These are phyloP conservation scores for Pseudocheirus occidentalis DNA, from an alignment of 2,797 vertebrate species.

Conservation along the genomic window DNA sequence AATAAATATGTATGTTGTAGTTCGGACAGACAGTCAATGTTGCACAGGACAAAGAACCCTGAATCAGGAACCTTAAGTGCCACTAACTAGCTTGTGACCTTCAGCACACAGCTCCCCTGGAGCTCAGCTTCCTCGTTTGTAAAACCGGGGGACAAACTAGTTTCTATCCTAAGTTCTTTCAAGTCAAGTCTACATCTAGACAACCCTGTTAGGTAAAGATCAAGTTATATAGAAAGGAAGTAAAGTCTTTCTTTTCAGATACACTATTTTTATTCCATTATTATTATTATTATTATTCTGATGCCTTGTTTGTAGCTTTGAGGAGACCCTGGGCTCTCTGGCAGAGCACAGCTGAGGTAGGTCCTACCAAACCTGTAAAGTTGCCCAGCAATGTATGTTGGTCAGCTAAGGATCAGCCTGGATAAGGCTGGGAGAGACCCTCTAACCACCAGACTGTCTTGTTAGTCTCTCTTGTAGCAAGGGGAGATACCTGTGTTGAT, in stretches of 20 bases:
- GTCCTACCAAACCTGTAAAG: neutral
- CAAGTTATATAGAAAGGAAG: conserved; percentile 43
- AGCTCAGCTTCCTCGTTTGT: neutral
- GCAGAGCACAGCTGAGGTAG: neutral
- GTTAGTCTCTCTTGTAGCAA: neutral
- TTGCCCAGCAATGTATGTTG: neutral
- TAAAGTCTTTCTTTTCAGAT: neutral
- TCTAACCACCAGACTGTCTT: neutral
- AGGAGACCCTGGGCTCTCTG: neutral
- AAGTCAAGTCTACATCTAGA: neutral
- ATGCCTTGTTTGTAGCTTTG: neutral
- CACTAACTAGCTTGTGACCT: neutral
- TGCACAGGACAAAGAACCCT: neutral
- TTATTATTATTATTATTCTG: neutral
- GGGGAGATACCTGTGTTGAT: neutral
- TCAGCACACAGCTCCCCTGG: neutral
- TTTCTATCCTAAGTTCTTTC: neutral
- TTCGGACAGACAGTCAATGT: neutral
- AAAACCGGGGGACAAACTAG: neutral
- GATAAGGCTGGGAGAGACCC: neutral
- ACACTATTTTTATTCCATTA: neutral
- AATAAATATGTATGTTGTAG: neutral
- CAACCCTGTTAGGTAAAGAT: conserved; percentile 19
- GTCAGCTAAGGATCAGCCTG: neutral
- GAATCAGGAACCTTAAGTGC: neutral